phyloP scores from a whole-genome alignment of 2,888 invertebrate genomes.

The Cantharis rustica region DNA sequence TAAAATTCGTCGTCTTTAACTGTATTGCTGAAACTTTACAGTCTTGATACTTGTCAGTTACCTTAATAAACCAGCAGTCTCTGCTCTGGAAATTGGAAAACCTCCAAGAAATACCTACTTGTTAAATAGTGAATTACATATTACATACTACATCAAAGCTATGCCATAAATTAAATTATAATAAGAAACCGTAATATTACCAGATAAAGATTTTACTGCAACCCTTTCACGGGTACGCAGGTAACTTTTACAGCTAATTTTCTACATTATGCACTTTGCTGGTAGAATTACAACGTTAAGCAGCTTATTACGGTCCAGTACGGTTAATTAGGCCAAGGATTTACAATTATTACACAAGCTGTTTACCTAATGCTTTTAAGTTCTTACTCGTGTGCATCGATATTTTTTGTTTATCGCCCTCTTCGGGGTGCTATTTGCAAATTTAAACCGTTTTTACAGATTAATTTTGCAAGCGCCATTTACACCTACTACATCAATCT shows the following conservation, averaged over 20 bases:
- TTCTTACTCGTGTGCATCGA: not conserved
- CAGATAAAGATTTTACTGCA: not conserved
- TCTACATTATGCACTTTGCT: constrained; percentile 3
- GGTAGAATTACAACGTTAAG: constrained; percentile 1
- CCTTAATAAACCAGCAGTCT: not conserved
- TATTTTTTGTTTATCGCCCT: not conserved
- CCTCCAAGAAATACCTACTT: not conserved
- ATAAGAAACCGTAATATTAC: not conserved
- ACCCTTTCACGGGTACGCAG: not conserved
- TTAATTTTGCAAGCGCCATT: not conserved
- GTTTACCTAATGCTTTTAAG: not conserved
- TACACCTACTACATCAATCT: not conserved
- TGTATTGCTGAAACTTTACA: not conserved
- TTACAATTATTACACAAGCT: constrained; percentile 4
- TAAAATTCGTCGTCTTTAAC: not conserved
- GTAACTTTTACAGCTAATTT: not conserved
- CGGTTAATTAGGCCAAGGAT: constrained; percentile 3
- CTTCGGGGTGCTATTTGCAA: not conserved
- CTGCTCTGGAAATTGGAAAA: not conserved
- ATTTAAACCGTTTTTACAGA: not conserved
- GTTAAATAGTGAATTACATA: not conserved
- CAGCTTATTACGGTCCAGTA: constrained; percentile 4
- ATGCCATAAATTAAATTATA: not conserved
- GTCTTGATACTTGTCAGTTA: not conserved
- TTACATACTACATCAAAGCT: not conserved